Evolutionary conservation across 2,888 invertebrate species (phyloP).

Genomic region (Adelphocoris suturalis): DNA sequence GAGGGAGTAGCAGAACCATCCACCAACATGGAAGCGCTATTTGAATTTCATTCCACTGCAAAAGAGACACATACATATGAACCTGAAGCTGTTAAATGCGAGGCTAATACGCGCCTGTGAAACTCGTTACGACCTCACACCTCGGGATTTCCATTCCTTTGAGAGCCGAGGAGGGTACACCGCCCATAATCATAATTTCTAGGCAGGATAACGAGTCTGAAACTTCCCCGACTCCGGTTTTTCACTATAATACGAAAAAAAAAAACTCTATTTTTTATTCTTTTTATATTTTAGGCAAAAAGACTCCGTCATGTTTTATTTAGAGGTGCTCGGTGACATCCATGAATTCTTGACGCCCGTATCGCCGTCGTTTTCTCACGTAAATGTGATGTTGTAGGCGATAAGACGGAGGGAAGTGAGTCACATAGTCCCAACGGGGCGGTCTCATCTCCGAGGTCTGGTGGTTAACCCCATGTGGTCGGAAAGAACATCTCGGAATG

Average conservation of each 20-base stretch:
- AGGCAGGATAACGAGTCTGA: conserved; percentile 6
- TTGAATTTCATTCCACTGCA: background rate
- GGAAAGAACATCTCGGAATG: background rate
- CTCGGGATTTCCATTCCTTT: conserved; percentile 14
- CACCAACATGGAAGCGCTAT: background rate
- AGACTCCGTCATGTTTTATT: background rate
- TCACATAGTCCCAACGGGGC: background rate
- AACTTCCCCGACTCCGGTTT: background rate
- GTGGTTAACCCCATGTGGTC: background rate
- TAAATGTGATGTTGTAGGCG: conserved; percentile 5
- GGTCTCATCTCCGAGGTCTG: background rate
- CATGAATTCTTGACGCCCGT: background rate
- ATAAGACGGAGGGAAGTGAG: background rate
- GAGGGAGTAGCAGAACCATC: no score
- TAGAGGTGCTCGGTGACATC: background rate
- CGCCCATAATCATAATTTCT: conserved; percentile 28
- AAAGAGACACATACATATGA: background rate
- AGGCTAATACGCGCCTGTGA: background rate
- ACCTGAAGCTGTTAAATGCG: conserved; percentile 12
- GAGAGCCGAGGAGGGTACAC: conserved; percentile 1
- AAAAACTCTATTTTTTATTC: background rate
- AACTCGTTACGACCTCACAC: conserved; percentile 33
- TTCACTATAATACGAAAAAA: background rate
- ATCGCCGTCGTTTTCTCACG: conserved; percentile 10
- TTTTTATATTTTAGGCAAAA: background rate